Evolutionary conservation across 2,888 invertebrate species (phyloP).

Genomic region (Eristalinus sepulchralis): DNA sequence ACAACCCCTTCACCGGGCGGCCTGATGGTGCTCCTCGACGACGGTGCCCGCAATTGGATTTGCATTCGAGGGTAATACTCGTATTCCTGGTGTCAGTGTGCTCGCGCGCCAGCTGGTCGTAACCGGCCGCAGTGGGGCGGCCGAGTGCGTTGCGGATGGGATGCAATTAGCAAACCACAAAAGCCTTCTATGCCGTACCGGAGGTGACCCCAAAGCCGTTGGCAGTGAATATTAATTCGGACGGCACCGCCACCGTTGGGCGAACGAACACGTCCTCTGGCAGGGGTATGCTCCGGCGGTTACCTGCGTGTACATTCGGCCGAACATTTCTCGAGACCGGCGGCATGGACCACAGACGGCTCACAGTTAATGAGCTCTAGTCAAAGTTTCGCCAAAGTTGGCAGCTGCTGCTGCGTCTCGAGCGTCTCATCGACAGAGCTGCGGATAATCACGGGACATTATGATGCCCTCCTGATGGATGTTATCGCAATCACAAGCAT

Average conservation of each 20-base stretch:
- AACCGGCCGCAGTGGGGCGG: not conserved
- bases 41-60: conserved; percentile 21
- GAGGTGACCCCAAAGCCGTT: not conserved
- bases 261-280: not conserved
- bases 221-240: conserved; percentile 48
- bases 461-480: conserved; percentile 61
- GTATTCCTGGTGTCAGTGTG: no score
- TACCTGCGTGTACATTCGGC: not conserved
- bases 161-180: conserved; percentile 55
- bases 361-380: conserved; percentile 65
- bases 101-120: not conserved
- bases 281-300: conserved; percentile 38
- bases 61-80: conserved; percentile 7
- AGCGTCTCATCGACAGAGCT: not conserved
- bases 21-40: not conserved
- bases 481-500: conserved; percentile 59
- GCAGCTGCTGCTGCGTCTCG: conserved; percentile 10
- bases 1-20: not conserved
- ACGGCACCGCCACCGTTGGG: not conserved
- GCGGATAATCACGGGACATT: conserved; percentile 47
- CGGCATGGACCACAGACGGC: conserved; percentile 30
- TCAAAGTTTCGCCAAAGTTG: conserved; percentile 60
- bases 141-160: conserved; percentile 9
- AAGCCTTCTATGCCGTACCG: conserved; percentile 12
- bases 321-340: not conserved